Base-by-base conservation (phyloP, 2,888 invertebrate species). In the Polymixis flavicincta region DNA sequence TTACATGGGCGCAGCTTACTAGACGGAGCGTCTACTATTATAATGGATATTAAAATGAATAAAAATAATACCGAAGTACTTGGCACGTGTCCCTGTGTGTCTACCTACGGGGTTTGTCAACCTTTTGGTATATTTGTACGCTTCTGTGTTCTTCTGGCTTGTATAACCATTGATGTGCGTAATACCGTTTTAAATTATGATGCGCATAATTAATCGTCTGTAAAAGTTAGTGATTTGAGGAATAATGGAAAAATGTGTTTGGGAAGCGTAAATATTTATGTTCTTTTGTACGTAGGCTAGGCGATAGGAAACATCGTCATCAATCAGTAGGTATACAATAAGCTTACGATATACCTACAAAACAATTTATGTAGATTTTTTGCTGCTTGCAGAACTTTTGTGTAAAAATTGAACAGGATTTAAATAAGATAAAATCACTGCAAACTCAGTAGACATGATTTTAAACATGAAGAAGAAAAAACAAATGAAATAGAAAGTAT, bases 11-110 rank as follows among this genome's bases (percentile, higher is more conserved):
- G 70, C 72, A 72, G 80, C 83, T 88, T 83, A 85, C 82, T 65
- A 80, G 82, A 85, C 83, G 63, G 81, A 81, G 76, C 65, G 84
- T 83, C 87, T 81, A 65, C 80, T 74, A 72, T 76, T 74, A 72
- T 76, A 80, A 78, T 83, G 77, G 78, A 82, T 79, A 84, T 84
- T 71, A 81, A 72, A 74, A 80, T 76, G 61, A 83, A 88, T 85
- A 72, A 84, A 81, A 88, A 74, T 84, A 80, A 82, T 84, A 67
- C 37, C 55, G 71, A 61, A 68, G 60, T 77, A 71, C 57, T 71
- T 67, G 86, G 73, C 78, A 82, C 84, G 82, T 73, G 84, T 37
- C 73, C 19, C 45, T 86, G 65, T 83, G 74, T 84, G 52, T 54
- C 9, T 63, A 66, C 7, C 37, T 48, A 28, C 42, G 68, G 61